Conservation (phyloP, 2,113 vertebrate species). For the Chaenocephalus aceratus region DNA sequence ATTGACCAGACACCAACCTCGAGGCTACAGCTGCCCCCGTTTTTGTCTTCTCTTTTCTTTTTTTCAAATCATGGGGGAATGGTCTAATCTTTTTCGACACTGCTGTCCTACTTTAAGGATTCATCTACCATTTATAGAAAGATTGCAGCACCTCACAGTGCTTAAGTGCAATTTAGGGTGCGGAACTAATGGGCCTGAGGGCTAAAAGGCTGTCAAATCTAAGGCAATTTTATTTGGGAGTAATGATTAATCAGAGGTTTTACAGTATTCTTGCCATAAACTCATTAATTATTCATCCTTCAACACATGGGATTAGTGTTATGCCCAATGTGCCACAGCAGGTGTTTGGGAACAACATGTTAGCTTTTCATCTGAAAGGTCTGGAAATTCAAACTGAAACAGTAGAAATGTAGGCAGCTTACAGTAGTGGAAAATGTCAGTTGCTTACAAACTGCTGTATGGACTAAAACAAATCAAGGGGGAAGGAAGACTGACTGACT, state of each 20-base stretch:
- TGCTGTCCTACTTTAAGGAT: conserved; percentile 67
- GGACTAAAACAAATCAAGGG: conserved; percentile 4
- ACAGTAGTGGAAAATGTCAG: not conserved
- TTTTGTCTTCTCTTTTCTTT: conserved; percentile 53
- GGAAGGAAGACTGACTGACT: not conserved
- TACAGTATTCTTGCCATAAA: not conserved
- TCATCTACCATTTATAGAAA: conserved; percentile 46
- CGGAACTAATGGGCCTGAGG: not conserved
- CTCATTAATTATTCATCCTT: not conserved
- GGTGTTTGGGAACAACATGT: conserved; percentile 2
- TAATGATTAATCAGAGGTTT: not conserved
- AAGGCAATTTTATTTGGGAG: not conserved
- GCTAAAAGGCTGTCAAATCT: not conserved
- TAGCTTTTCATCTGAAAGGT: too few species aligned
- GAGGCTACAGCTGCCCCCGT: conserved; percentile 57
- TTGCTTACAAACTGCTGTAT: not conserved
- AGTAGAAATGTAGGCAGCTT: not conserved
- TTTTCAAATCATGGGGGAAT: conserved; percentile 40
- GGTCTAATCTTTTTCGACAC: conserved; percentile 64
- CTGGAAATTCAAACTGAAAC: not conserved
- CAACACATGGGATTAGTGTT: not conserved
- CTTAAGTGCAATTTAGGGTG: conserved; percentile 14
- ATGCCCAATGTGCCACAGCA: not conserved
- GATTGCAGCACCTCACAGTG: conserved; percentile 22
- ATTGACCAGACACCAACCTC: conserved; percentile 43